phyloP scores from a whole-genome alignment of 2,888 invertebrate species.

The Synergus japonicus region DNA sequence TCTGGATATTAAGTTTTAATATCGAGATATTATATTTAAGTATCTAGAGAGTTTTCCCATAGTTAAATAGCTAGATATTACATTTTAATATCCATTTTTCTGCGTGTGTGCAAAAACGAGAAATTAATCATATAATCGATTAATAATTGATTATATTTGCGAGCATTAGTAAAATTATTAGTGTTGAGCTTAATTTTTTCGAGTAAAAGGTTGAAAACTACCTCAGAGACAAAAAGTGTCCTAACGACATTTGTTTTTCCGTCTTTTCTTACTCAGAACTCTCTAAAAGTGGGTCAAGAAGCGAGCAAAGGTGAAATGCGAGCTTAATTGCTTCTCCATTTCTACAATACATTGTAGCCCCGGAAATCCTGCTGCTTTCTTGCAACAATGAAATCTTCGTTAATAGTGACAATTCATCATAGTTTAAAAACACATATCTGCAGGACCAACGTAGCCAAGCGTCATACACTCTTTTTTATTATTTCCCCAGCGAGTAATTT shows the following conservation, averaged over 20 bases:
- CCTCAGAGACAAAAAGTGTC: conserved; percentile 21
- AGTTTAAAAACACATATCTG: conserved; percentile 29
- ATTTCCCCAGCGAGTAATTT: conserved; percentile 31
- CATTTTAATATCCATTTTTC: too few relatives aligned
- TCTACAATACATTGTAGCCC: conserved; percentile 19
- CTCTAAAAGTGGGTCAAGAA: conserved; percentile 23
- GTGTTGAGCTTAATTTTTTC: not conserved
- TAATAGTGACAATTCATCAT: conserved; percentile 44
- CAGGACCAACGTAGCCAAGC: not conserved
- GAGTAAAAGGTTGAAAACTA: not conserved
- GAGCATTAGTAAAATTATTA: too few relatives aligned
- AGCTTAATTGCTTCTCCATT: conserved; percentile 40
- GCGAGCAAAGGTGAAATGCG: conserved; percentile 19
- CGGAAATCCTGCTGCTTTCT: conserved; percentile 44
- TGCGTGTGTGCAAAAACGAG: too few relatives aligned
- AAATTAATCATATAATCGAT: too few relatives aligned
- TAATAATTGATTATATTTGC: too few relatives aligned
- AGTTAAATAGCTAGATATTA: too few relatives aligned
- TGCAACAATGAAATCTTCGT: conserved; percentile 54
- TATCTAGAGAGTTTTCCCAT: too few relatives aligned
- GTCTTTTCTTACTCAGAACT: conserved; percentile 27
- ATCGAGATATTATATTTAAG: too few relatives aligned
- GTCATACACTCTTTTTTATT: conserved; percentile 14
- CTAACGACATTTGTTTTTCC: conserved; percentile 34
- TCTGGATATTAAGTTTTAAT: too few relatives aligned